Percentiles rank a stretch among this genome's conserved stretches.
Evolutionary conservation across 2,797 vertebrate species (phyloP).

Genomic region (Eulemur mongoz): DNA sequence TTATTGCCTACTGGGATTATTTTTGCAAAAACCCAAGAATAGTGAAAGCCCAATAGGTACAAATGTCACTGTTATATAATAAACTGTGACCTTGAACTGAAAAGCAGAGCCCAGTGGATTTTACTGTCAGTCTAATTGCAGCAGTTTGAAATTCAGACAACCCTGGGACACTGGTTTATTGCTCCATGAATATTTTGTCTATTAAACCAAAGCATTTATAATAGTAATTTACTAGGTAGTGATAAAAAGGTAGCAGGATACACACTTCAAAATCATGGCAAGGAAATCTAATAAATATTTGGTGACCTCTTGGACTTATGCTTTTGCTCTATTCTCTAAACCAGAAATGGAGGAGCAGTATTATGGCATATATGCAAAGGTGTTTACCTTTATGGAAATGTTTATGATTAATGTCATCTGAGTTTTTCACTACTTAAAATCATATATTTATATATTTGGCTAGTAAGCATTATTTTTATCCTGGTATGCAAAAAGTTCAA

Average conservation of each 20-base stretch:
- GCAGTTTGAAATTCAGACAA: slow-evolving; percentile 21
- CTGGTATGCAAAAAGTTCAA: background rate
- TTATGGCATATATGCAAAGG: background rate
- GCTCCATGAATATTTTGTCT: slow-evolving; percentile 31
- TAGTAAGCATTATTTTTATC: background rate
- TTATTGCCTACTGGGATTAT: slow-evolving; percentile 50
- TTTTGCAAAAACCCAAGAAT: background rate
- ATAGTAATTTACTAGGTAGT: background rate
- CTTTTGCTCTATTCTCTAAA: slow-evolving; percentile 20
- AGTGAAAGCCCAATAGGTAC: background rate
- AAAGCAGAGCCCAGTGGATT: slow-evolving; percentile 28
- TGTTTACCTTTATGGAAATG: background rate
- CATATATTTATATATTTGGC: background rate
- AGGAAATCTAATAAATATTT: background rate
- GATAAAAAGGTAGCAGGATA: background rate
- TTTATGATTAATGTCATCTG: background rate
- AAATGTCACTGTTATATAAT: slow-evolving; percentile 52
- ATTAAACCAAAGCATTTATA: slow-evolving; percentile 52
- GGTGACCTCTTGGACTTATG: background rate
- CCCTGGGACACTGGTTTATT: slow-evolving; percentile 47
- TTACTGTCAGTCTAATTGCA: slow-evolving; percentile 37
- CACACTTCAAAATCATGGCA: slow-evolving; percentile 17
- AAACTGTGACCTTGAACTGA: slow-evolving; percentile 60
- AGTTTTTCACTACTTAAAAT: background rate
- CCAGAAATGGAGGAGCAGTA: background rate